Conservation (phyloP, 1,140 invertebrate genomes). For the Maconellicoccus hirsutus region DNA sequence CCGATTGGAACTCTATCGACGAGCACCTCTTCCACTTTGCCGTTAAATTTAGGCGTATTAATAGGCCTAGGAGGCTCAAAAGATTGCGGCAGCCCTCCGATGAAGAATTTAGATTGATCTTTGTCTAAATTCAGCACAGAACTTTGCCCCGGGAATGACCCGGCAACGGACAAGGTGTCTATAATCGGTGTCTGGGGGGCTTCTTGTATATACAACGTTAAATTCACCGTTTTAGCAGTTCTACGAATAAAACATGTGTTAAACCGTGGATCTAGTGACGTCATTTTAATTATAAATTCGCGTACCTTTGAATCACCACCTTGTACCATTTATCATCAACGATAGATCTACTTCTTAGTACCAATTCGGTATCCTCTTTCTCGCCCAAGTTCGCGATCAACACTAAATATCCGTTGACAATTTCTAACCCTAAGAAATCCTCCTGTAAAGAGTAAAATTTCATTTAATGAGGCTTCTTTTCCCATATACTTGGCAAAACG, state of each 20-base stretch:
- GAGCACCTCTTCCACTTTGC: slow-evolving; percentile 78
- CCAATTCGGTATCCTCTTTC: slow-evolving; percentile 48
- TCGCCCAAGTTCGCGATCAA: slow-evolving; percentile 80
- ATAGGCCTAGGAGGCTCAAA: slow-evolving; percentile 56
- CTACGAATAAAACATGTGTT: slow-evolving; percentile 38
- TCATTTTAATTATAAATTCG: too few species aligned
- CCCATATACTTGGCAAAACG: neutral
- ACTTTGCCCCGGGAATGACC: slow-evolving; percentile 50
- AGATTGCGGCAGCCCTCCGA: slow-evolving; percentile 70
- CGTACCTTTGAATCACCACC: slow-evolving; percentile 66
- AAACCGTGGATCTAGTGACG: too few species aligned
- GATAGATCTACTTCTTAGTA: slow-evolving; percentile 61
- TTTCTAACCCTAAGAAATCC: slow-evolving; percentile 86
- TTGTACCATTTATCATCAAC: slow-evolving; percentile 85
- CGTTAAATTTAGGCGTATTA: slow-evolving; percentile 63
- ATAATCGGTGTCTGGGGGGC: slow-evolving; percentile 36
- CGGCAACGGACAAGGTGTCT: slow-evolving; percentile 46
- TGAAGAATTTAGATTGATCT: slow-evolving; percentile 73
- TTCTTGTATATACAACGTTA: slow-evolving; percentile 56
- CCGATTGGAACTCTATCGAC: slow-evolving; percentile 81
- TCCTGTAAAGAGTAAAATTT: slow-evolving; percentile 43
- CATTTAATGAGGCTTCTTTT: too few species aligned
- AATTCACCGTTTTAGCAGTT: slow-evolving; percentile 66
- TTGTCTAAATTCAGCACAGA: slow-evolving; percentile 78
- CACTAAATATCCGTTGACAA: slow-evolving; percentile 76